Conservation (phyloP, 2,797 vertebrate genomes). For the Melanotaenia maccullochi region DNA sequence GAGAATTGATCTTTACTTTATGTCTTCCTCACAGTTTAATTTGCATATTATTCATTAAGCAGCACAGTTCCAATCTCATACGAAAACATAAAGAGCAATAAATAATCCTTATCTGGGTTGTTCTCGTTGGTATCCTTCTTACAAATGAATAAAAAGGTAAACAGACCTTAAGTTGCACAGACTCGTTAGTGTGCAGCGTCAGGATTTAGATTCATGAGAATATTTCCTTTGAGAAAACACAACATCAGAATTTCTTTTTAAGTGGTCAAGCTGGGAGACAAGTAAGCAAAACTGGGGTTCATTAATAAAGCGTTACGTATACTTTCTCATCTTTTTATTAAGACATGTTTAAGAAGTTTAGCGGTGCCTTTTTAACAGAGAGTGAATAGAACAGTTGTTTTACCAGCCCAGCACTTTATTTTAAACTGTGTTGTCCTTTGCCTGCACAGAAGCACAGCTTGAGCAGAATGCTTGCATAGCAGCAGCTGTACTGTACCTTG, state of each 20-base stretch:
- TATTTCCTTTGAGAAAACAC: background rate
- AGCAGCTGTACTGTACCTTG: conserved; percentile 4
- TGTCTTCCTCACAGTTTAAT: conserved; percentile 16
- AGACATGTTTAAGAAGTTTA: background rate
- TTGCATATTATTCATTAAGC: background rate
- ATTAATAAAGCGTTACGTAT: background rate
- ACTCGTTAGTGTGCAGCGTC: background rate
- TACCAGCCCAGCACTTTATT: background rate
- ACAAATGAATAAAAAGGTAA: background rate
- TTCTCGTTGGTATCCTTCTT: background rate
- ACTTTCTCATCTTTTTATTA: background rate
- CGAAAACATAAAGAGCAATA: background rate
- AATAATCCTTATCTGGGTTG: background rate
- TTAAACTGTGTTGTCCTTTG: background rate
- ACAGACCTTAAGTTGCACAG: background rate
- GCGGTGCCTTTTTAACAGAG: background rate
- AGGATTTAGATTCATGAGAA: background rate
- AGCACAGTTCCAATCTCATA: background rate
- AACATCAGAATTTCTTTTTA: background rate
- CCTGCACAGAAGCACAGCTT: conserved; percentile 3
- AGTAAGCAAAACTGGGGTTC: background rate
- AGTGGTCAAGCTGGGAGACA: background rate
- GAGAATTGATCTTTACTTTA: conserved; percentile 15
- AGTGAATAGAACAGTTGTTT: background rate
- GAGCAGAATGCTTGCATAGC: conserved; percentile 1